These are phyloP conservation scores for Nematolebias whitei DNA, from an alignment of 2,113 vertebrate genomes.

Conservation along the genomic window DNA sequence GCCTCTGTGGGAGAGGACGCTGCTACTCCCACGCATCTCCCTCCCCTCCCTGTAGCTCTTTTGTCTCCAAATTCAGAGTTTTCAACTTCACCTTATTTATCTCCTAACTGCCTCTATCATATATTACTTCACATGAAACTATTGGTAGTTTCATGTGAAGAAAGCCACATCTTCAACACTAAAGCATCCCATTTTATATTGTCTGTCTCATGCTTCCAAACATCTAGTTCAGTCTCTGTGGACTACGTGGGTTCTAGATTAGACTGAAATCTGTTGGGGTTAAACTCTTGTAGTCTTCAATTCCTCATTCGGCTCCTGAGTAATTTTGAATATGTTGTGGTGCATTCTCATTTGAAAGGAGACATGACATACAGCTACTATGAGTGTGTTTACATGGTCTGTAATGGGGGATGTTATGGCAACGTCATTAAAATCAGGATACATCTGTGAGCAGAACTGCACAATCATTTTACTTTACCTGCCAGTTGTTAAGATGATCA, in stretches of 20 bases:
- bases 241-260: not conserved
- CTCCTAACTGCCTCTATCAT: constrained; percentile 25
- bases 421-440: too few relatives aligned
- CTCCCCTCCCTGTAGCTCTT: constrained; percentile 1
- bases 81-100: constrained; percentile 46
- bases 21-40: constrained; percentile 45
- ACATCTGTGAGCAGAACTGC: too few relatives aligned
- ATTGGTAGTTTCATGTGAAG: not conserved
- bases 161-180: not conserved
- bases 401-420: not conserved
- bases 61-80: constrained; percentile 36
- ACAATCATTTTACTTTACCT: too few relatives aligned
- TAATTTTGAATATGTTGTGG: not conserved
- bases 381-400: not conserved
- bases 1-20: constrained; percentile 48
- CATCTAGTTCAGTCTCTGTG: not conserved
- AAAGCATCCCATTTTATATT: not conserved
- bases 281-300: too few relatives aligned
- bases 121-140: constrained; percentile 1
- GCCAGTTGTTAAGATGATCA: too few relatives aligned
- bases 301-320: not conserved
- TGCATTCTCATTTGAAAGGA: not conserved
- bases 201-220: too few relatives aligned
- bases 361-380: not conserved
- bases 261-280: not conserved